Conservation (phyloP, 2,888 invertebrate species). For the Trichacis sp. region DNA sequence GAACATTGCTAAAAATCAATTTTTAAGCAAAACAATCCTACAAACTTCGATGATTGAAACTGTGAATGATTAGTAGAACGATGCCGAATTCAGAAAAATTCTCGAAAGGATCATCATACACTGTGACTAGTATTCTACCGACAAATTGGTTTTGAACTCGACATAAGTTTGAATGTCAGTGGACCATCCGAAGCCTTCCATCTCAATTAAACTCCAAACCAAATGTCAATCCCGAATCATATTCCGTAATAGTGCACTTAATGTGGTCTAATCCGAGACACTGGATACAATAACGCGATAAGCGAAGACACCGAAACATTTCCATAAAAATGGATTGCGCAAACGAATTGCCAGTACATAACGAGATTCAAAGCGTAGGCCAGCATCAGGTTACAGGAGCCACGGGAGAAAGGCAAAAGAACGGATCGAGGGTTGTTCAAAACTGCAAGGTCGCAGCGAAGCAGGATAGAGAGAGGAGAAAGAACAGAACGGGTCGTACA, state of each 20-base stretch:
- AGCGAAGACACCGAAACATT: neutral
- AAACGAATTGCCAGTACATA: slow-evolving; percentile 10
- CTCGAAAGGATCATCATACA: no score
- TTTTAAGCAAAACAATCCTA: no score
- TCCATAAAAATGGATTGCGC: neutral
- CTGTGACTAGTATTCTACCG: no score
- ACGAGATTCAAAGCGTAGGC: slow-evolving; percentile 12
- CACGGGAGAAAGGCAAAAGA: slow-evolving; percentile 12
- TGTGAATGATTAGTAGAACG: no score
- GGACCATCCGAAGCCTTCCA: no score
- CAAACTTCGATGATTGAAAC: no score
- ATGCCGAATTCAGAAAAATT: no score
- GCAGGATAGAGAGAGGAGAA: slow-evolving; percentile 23
- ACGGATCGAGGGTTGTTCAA: slow-evolving; percentile 12
- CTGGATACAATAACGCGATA: slow-evolving; percentile 6
- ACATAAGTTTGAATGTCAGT: no score
- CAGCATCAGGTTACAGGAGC: slow-evolving; percentile 22
- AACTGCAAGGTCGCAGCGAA: slow-evolving; percentile 7
- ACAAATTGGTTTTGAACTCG: no score
- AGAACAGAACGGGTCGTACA: slow-evolving; percentile 39
- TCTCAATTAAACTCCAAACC: no score
- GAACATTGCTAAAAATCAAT: no score
- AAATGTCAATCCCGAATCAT: no score
- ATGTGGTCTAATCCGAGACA: neutral
- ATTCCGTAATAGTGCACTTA: neutral